Evolutionary conservation across 1,140 invertebrate genomes (phyloP).

Genomic region (Drosophila sulfurigaster): DNA sequence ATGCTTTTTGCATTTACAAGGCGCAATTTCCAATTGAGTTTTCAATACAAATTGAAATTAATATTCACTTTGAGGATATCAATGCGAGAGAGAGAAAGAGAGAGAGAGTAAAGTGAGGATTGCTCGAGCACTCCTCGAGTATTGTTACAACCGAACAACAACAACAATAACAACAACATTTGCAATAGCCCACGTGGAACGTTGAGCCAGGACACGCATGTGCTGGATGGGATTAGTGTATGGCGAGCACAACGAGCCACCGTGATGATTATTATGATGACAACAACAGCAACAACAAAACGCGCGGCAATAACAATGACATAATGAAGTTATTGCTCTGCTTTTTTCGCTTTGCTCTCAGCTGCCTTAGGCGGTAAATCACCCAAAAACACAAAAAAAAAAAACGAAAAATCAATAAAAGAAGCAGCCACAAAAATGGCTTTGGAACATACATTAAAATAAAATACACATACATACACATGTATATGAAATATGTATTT

Average conservation of each 20-base stretch:
- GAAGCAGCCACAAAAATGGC: conserved; percentile 42
- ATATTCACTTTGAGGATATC: conserved; percentile 76
- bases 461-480: conserved; percentile 6
- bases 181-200: background rate
- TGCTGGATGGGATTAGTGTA: conserved; percentile 36
- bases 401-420: conserved; percentile 29
- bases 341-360: conserved; percentile 9
- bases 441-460: conserved; percentile 24
- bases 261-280: conserved; percentile 29
- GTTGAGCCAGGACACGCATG: conserved; percentile 17
- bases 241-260: conserved; percentile 22
- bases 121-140: background rate
- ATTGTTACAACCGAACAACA: conserved; percentile 15
- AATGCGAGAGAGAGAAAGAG: conserved; percentile 23
- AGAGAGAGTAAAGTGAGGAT: too few species aligned
- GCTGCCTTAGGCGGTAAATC: conserved; percentile 30
- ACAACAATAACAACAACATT: conserved; percentile 7
- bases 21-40: conserved; percentile 65
- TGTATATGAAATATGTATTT: conserved; percentile 1
- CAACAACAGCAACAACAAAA: conserved; percentile 10
- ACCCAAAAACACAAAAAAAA: background rate
- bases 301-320: background rate
- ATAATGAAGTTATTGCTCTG: conserved; percentile 18
- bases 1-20: conserved; percentile 29
- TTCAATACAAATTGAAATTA: conserved; percentile 76